Conservation (phyloP, 2,113 vertebrate species). For the Crypturellus undulatus region DNA sequence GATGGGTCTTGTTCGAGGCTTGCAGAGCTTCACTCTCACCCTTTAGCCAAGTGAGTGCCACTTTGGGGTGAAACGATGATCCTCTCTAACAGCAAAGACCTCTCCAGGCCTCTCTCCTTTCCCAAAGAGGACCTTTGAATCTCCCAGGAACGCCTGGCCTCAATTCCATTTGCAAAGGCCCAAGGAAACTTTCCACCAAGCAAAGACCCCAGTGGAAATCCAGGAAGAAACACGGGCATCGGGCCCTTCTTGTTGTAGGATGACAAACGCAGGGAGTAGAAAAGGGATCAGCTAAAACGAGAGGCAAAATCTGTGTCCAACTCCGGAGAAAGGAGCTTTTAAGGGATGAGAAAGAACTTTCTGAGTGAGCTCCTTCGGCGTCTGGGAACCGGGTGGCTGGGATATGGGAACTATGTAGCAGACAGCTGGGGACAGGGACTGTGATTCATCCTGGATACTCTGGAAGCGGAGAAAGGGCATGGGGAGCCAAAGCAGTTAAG, state of each 20-base stretch:
- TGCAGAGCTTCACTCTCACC: not conserved
- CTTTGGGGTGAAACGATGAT: not conserved
- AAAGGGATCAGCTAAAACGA: not conserved
- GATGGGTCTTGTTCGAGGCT: not conserved
- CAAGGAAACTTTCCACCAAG: not conserved
- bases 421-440: constrained; percentile 29
- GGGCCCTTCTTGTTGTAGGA: not conserved
- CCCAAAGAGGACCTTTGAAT: no score
- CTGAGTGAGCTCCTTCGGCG: not conserved
- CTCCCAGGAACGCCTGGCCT: no score
- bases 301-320: not conserved
- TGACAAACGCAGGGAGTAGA: no score
- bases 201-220: not conserved
- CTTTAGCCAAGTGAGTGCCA: not conserved
- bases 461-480: constrained; percentile 34
- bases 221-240: not conserved
- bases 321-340: not conserved
- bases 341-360: not conserved
- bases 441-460: not conserved
- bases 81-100: no score
- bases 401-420: not conserved
- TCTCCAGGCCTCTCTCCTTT: no score
- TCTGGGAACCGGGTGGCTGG: not conserved
- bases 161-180: not conserved
- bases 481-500: not conserved